These are phyloP conservation scores for Periparus ater DNA, from an alignment of 2,797 vertebrate species.

Conservation along the genomic window DNA sequence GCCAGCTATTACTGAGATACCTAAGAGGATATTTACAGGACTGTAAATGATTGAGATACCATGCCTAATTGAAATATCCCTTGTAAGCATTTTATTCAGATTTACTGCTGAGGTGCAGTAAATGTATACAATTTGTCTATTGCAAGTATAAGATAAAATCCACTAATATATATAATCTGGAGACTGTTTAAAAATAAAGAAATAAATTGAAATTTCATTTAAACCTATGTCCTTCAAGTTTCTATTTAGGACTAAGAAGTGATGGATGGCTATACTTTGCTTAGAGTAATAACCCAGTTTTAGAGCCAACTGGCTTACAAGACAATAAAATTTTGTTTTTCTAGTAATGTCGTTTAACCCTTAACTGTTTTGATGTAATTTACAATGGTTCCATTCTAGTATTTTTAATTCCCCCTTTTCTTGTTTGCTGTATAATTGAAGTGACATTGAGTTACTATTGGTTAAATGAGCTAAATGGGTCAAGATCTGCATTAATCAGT, in stretches of 20 bases:
- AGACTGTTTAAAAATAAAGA: neutral
- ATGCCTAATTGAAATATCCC: neutral
- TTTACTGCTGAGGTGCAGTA: neutral
- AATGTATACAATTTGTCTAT: neutral
- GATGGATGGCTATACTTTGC: neutral
- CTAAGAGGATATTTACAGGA: neutral
- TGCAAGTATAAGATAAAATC: neutral
- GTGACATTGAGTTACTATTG: neutral
- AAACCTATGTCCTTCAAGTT: neutral
- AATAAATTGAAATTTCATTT: neutral
- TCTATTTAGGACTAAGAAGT: neutral
- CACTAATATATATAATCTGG: neutral
- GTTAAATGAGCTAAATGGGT: neutral
- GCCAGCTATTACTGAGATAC: neutral
- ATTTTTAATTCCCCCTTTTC: neutral
- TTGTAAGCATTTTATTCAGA: neutral
- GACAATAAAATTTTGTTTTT: neutral
- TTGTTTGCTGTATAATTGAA: neutral
- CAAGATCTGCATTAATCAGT: neutral
- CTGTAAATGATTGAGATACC: neutral
- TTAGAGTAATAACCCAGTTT: neutral
- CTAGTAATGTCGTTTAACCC: neutral
- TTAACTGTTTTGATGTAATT: neutral
- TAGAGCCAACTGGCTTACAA: neutral
- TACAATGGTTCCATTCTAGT: neutral